Evolutionary conservation across 2,888 invertebrate genomes (phyloP).

Genomic region (Myopa testacea): DNA sequence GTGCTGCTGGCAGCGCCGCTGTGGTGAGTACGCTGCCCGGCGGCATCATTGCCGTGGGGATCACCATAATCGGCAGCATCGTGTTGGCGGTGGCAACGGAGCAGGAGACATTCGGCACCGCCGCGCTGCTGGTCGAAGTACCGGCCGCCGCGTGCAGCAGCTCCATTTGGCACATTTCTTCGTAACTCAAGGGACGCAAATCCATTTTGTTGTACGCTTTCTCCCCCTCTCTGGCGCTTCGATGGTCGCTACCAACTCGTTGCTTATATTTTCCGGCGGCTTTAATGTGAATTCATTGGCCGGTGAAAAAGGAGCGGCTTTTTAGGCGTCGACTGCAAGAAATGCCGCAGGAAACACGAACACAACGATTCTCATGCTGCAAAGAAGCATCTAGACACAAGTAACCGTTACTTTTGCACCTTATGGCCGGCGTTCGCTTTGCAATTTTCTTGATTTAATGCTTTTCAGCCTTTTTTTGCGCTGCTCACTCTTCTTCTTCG

Average conservation of each 20-base stretch:
- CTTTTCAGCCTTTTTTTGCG: not conserved
- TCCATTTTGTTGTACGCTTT: constrained; percentile 55
- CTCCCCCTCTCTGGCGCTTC: not conserved
- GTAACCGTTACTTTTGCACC: too few species aligned
- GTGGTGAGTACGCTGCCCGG: constrained; percentile 50
- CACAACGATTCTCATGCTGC: too few species aligned
- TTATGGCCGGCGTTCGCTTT: not conserved
- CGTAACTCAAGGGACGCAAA: constrained; percentile 64
- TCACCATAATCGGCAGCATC: constrained; percentile 66
- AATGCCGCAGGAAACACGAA: not conserved
- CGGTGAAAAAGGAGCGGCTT: not conserved
- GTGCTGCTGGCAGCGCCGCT: constrained; percentile 29
- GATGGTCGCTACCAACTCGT: constrained; percentile 12
- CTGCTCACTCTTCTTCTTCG: not conserved
- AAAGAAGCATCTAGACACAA: too few species aligned
- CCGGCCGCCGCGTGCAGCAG: constrained; percentile 55
- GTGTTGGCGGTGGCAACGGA: constrained; percentile 51
- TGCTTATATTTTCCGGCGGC: not conserved
- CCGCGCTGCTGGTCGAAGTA: constrained; percentile 19
- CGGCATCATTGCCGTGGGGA: constrained; percentile 63
- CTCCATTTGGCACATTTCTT: constrained; percentile 67
- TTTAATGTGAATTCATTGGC: not conserved
- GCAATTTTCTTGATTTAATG: constrained; percentile 15
- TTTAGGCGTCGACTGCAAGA: constrained; percentile 2
- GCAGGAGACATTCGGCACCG: constrained; percentile 31